Base-by-base conservation (phyloP, 2,113 vertebrate species). In the Bubalus kerabau region DNA sequence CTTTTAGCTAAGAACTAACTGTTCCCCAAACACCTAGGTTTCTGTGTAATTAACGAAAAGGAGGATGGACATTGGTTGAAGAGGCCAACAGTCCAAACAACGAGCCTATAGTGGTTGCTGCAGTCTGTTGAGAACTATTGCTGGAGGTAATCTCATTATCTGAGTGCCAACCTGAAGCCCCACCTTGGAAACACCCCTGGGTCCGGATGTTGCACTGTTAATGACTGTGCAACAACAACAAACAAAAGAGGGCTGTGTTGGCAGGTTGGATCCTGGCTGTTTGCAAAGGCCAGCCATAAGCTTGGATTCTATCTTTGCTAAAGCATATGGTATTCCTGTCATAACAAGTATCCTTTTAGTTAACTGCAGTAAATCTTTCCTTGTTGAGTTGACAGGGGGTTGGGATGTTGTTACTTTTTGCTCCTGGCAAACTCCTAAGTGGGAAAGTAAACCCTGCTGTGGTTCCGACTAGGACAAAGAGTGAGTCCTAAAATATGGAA, bases 351-450 rank as follows among this genome's bases (percentile, higher is more conserved):
- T 83, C 81, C 87, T 84, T 96, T 91, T 54, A 52, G 87, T 87
- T 52, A 56, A 81, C 60, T 67, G 90, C 48, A 62, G 52, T 80
- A 43, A 83, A 76, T 96, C 78, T 86, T 40, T 80, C 48, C 90
- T 78, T 89, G 57, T 87, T 90, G 74, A 92, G 52, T 81, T 91
- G 92, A 83, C 71, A 87, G 56, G 81, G 86, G 62, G 12, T 78
- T 93, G 56, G 71, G 43, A 94, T 95, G 60, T 62, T 74, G 67
- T 57, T 81, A 87, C 64, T 85, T 90, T 94, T 81, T 92, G 89
- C 71, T 94, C 60, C 57, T 83, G 90, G 80, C 82, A 90, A 91
- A 64, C 43, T 36, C 74, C 3, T 26, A 89, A 64, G 83, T 84
- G 21, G 17, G 40, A 76, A 96, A 40, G 62, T 28, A 87, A 90